phyloP scores from a whole-genome alignment of 2,888 invertebrate genomes.

The Hyalella azteca region DNA sequence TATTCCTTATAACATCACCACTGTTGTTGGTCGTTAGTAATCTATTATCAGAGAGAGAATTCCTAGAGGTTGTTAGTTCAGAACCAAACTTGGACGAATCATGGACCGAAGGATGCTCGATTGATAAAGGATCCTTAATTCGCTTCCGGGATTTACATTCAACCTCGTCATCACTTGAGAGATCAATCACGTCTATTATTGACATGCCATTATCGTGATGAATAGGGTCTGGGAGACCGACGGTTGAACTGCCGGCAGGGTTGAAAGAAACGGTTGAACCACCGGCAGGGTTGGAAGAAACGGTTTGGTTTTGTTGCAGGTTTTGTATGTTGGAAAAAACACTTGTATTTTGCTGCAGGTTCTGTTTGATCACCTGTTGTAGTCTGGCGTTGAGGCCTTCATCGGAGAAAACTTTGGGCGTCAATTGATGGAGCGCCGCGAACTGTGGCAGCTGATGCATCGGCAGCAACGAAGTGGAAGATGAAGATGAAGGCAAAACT shows the following conservation, averaged over 20 bases:
- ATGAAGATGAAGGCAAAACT: no score
- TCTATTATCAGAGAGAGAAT: no score
- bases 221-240: not conserved
- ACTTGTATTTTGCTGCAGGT: not conserved
- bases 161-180: slow-evolving; percentile 40
- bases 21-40: no score
- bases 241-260: not conserved
- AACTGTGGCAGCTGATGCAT: not conserved
- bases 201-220: not conserved
- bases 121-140: no score
- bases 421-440: not conserved
- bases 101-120: no score
- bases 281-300: not conserved
- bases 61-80: no score
- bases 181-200: slow-evolving; percentile 40
- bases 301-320: not conserved
- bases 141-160: not conserved
- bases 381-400: not conserved
- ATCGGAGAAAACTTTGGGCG: not conserved
- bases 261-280: not conserved
- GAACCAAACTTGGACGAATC: no score
- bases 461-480: no score
- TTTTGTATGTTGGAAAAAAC: not conserved
- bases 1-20: no score
- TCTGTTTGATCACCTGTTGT: not conserved